Conservation (phyloP, 1,140 invertebrate genomes). For the Zaprionus nigranus region DNA sequence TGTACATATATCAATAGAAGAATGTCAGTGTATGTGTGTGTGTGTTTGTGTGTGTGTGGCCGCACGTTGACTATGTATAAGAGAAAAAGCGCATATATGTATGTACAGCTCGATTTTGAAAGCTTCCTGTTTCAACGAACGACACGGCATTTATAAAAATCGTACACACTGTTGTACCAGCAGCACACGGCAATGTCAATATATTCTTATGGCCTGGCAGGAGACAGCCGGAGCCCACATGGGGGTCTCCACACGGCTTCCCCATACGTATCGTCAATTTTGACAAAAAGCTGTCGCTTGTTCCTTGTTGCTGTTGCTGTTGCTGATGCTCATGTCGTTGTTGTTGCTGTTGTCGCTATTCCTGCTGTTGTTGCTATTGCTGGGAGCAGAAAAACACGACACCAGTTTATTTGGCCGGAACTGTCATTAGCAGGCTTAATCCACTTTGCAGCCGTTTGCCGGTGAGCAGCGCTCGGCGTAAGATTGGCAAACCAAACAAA, state of each 20-base stretch:
- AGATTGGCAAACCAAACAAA: slow-evolving; percentile 58
- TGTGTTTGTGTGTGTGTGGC: slow-evolving; percentile 17
- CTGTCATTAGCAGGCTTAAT: slow-evolving; percentile 76
- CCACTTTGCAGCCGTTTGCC: slow-evolving; percentile 55
- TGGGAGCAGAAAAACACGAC: slow-evolving; percentile 55
- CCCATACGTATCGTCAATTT: slow-evolving; percentile 73
- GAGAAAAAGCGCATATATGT: slow-evolving; percentile 66
- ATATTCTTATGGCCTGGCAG: slow-evolving; percentile 73
- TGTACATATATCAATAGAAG: background rate
- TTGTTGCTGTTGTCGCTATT: slow-evolving; percentile 17
- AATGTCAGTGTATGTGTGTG: background rate
- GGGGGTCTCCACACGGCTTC: slow-evolving; percentile 9
- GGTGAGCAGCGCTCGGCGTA: slow-evolving; percentile 22
- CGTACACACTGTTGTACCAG: slow-evolving; percentile 77
- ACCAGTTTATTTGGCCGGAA: slow-evolving; percentile 51
- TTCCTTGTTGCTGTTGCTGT: slow-evolving; percentile 10
- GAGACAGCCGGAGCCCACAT: slow-evolving; percentile 37
- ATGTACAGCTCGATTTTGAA: slow-evolving; percentile 66
- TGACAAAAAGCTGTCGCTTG: slow-evolving; percentile 73
- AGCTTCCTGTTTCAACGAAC: slow-evolving; percentile 71
- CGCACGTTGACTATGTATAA: slow-evolving; percentile 36
- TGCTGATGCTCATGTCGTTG: background rate
- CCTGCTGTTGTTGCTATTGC: slow-evolving; percentile 11
- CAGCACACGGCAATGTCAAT: slow-evolving; percentile 72
- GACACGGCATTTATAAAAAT: slow-evolving; percentile 80